Percentiles rank a stretch among this genome's conserved stretches.
These are phyloP conservation scores for Scalopus aquaticus DNA, from an alignment of 2,113 vertebrate species.

Conservation along the genomic window DNA sequence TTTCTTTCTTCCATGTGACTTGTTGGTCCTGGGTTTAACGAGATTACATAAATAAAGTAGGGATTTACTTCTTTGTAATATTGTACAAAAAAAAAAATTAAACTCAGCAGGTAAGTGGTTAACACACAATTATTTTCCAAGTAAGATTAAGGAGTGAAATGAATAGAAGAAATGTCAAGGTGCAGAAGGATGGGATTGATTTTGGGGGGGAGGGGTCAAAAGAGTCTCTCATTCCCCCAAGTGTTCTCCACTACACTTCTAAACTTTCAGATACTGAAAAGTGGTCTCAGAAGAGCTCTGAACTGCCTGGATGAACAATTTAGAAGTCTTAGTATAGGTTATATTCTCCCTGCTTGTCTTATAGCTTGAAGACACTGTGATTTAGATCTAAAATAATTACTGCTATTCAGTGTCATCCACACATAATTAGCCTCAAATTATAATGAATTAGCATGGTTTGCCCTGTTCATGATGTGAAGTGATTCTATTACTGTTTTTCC, in stretches of 20 bases:
- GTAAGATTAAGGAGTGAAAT: not conserved
- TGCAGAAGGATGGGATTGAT: not conserved
- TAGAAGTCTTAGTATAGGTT: constrained; percentile 32
- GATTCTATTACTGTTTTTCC: constrained; percentile 49
- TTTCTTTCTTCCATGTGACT: not conserved
- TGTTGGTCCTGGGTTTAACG: not conserved
- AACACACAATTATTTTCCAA: not conserved
- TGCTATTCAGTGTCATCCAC: constrained; percentile 58
- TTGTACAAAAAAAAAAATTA: not conserved
- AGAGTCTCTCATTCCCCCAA: not conserved
- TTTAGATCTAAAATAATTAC: constrained; percentile 68
- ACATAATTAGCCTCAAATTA: constrained; percentile 69
- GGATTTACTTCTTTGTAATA: not conserved
- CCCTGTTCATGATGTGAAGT: constrained; percentile 58
- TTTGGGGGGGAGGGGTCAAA: not conserved
- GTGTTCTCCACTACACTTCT: not conserved
- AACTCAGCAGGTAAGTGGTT: not conserved
- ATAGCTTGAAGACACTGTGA: constrained; percentile 54
- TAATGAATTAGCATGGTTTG: constrained; percentile 61
- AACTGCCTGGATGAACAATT: not conserved
- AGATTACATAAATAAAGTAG: not conserved
- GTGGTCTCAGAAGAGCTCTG: not conserved
- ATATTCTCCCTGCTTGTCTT: not conserved
- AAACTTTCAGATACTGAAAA: not conserved
- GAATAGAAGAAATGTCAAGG: not conserved